Evolutionary conservation across 23 tunicate genomes (phyloP).

Genomic region (Aplidium turbinatum): DNA sequence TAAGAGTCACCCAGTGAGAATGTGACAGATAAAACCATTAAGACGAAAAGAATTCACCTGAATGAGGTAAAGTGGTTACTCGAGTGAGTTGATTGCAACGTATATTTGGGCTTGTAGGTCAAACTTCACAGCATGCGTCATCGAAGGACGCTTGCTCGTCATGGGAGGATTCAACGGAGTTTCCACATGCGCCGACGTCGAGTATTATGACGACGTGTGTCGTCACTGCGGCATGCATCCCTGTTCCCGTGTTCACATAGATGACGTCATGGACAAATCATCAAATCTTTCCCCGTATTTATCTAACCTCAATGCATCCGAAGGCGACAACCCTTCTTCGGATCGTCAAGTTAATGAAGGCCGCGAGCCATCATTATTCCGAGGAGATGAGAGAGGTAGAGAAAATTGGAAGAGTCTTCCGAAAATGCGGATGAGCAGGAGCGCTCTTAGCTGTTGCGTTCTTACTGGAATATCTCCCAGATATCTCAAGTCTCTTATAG

Average conservation of each 20-base stretch:
- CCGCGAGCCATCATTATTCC: neutral
- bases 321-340: neutral
- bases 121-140: constrained; percentile 74
- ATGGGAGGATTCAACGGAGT: constrained; percentile 78
- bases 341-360: neutral
- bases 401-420: constrained; percentile 48
- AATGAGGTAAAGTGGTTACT: no score
- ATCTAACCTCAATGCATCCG: neutral
- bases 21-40: no score
- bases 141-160: constrained; percentile 49
- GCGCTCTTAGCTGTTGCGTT: constrained; percentile 89
- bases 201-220: constrained; percentile 54
- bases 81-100: no score
- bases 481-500: constrained; percentile 48
- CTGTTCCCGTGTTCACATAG: neutral
- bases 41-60: no score
- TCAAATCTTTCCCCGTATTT: neutral
- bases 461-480: constrained; percentile 43
- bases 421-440: constrained; percentile 64
- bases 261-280: neutral
- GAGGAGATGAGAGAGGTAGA: constrained; percentile 3
- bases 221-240: constrained; percentile 4
- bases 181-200: constrained; percentile 77
- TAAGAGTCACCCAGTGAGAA: no score
- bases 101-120: no score